Evolutionary conservation across 2,113 vertebrate genomes (phyloP), one percentile per base, ranked within the genome.

Genomic region (Carassius auratus): DNA sequence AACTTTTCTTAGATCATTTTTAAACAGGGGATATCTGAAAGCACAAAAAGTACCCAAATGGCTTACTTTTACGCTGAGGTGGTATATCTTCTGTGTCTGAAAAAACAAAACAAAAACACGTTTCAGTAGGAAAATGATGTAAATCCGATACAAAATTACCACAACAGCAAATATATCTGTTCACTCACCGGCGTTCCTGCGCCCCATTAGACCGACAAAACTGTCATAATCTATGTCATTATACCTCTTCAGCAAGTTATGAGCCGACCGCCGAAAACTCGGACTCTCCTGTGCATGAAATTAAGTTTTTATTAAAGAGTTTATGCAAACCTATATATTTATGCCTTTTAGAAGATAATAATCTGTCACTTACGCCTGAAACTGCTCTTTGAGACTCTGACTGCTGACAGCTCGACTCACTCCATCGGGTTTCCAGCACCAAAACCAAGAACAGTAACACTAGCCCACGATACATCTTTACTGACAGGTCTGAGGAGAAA

Each of bases 141-240:
- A 3, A 36, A 55, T 9, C 17, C 17, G 6, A 19, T 13, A 12
- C 26, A 33, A 52, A 26, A 42, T 55, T 21, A 30, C 5, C 2
- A 69, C 14, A 17, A 57, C 0, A 21, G 4, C 61, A 8, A 42
- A 3, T 68, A 21, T 19, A 66, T 45, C 14, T 13, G 2, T 17
- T 45, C 3, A 68, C 94, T 94, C 92, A 97, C 97, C 95, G 0
- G 94, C 66, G 64, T 91, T 94, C 85, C 96, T 94, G 90, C 94
- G 95, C 74, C 96, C 95, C 95, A 97, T 95, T 87, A 94, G 88
- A 74, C 94, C 95, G 59, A 97, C 95, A 90, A 98, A 92, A 86
- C 93, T 96, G 90, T 97, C 95, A 87, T 96, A 96, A 87, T 96
- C 96, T 89, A 95, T 89, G 3, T 96, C 94, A 81, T 94, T 94